These are phyloP conservation scores for Lathamus discolor DNA, from an alignment of 2,113 vertebrate genomes.

Conservation along the genomic window DNA sequence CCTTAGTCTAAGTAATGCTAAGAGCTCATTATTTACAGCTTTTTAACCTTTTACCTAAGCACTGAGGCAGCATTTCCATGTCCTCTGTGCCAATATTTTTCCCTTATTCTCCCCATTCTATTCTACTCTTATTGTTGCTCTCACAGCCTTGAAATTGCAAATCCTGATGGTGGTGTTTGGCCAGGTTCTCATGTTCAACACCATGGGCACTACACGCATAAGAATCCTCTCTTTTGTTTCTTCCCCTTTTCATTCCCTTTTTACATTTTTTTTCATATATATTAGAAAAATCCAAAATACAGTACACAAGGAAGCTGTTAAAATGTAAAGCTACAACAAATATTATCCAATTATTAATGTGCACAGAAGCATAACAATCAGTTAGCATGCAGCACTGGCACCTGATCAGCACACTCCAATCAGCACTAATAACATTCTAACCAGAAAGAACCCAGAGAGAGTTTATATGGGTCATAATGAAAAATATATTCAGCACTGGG, in stretches of 20 bases:
- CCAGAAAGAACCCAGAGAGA: background rate
- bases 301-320: background rate
- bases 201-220: background rate
- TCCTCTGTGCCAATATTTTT: background rate
- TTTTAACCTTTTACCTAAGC: background rate
- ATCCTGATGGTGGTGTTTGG: background rate
- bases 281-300: background rate
- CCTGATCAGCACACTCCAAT: background rate
- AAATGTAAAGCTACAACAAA: background rate
- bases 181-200: background rate
- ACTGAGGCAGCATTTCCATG: background rate
- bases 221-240: background rate
- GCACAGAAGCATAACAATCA: background rate
- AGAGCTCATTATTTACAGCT: background rate
- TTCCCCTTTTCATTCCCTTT: background rate
- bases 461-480: background rate
- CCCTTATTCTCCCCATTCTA: background rate
- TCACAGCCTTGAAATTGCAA: background rate
- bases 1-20: background rate
- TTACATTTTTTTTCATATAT: background rate
- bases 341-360: background rate
- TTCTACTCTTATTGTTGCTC: background rate
- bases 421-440: background rate
- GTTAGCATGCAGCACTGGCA: background rate
- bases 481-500: background rate